phyloP scores from a whole-genome alignment of 2,888 invertebrate genomes.

The Nephrotoma appendiculata region DNA sequence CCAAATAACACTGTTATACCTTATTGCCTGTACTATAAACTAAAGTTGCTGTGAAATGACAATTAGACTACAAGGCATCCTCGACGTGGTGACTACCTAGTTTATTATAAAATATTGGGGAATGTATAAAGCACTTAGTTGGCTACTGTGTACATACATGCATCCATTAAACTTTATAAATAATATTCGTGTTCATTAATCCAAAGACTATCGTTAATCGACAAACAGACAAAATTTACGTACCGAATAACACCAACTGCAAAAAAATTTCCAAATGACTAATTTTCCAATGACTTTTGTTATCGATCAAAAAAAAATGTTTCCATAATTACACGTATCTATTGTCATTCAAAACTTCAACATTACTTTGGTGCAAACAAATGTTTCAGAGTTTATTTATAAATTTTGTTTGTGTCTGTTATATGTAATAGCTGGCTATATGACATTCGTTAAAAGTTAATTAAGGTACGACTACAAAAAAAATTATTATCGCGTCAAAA shows the following conservation, averaged over 20 bases:
- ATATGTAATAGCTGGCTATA: neutral
- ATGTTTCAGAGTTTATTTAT: neutral
- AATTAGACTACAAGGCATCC: too few species aligned
- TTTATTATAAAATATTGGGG: too few species aligned
- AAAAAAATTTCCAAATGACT: neutral
- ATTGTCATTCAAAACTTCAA: neutral
- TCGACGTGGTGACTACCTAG: too few species aligned
- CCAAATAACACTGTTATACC: too few species aligned
- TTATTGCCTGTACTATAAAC: too few species aligned
- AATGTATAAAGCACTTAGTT: too few species aligned
- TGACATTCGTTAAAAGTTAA: constrained; percentile 4
- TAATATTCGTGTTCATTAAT: too few species aligned
- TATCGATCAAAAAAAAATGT: neutral
- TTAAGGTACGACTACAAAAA: neutral
- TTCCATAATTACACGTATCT: neutral
- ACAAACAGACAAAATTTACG: neutral
- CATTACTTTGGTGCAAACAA: neutral
- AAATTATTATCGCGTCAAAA: neutral
- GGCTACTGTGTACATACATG: too few species aligned
- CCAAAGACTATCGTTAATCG: neutral
- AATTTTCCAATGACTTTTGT: neutral
- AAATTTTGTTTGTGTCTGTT: neutral
- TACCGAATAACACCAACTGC: neutral
- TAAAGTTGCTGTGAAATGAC: too few species aligned
- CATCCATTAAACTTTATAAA: too few species aligned